These are phyloP conservation scores for Pongo pygmaeus DNA, from an alignment of 2,113 vertebrate genomes.

Conservation along the genomic window DNA sequence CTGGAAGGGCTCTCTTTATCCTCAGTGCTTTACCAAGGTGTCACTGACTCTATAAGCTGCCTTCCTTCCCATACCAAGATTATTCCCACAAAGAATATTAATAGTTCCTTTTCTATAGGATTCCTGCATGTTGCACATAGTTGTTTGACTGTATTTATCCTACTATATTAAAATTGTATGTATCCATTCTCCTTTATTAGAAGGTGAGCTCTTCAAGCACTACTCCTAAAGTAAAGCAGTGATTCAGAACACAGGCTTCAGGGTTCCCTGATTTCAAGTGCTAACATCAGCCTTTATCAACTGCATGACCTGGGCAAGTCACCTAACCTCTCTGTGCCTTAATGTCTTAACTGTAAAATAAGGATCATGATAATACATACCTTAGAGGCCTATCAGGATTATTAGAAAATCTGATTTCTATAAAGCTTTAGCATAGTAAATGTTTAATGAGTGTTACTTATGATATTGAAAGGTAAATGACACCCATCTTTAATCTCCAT, in stretches of 20 bases:
- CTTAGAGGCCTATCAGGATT: not conserved
- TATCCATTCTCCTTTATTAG: not conserved
- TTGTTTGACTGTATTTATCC: not conserved
- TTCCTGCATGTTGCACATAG: not conserved
- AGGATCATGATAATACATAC: not conserved
- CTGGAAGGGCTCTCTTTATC: not conserved
- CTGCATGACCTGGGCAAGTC: not conserved
- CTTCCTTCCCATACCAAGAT: not conserved
- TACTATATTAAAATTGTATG: not conserved
- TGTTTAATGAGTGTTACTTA: conserved; percentile 1
- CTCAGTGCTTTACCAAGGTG: not conserved
- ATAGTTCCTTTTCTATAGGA: not conserved
- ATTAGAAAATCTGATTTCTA: not conserved
- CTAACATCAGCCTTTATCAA: not conserved
- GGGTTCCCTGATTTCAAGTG: not conserved
- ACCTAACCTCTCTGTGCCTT: not conserved
- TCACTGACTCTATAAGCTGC: not conserved
- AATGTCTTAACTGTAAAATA: not conserved
- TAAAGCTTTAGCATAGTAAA: not conserved
- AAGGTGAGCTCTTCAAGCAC: not conserved
- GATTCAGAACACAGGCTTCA: not conserved
- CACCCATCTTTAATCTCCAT: not conserved
- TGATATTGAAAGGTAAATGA: not conserved
- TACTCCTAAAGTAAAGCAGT: not conserved
- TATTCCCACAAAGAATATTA: not conserved